These are phyloP conservation scores for Bimastos eiseni DNA, from an alignment of 2,888 invertebrate species.

Conservation along the genomic window DNA sequence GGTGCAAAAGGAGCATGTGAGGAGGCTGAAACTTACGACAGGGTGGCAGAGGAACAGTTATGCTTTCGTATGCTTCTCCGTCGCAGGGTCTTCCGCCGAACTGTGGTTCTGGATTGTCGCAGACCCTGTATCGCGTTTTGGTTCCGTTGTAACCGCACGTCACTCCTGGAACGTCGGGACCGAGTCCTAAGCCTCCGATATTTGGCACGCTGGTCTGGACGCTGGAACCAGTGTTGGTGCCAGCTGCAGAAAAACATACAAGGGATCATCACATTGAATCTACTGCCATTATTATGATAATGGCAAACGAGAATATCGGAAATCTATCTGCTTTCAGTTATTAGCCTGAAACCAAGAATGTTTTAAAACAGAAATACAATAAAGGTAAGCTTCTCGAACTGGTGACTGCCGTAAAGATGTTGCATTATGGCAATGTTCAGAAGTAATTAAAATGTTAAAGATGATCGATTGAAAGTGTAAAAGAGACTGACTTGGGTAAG, in stretches of 20 bases:
- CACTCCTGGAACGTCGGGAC: conserved; percentile 27
- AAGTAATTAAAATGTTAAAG: background rate
- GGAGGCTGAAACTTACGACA: conserved; percentile 47
- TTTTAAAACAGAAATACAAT: background rate
- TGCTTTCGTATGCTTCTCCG: conserved; percentile 50
- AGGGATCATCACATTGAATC: background rate
- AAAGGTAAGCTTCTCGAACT: no score
- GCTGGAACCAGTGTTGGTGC: background rate
- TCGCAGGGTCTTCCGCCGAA: conserved; percentile 55
- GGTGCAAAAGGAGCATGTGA: background rate
- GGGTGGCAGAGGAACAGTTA: conserved; percentile 48
- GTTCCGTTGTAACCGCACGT: conserved; percentile 56
- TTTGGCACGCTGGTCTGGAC: background rate
- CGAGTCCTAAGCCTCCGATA: conserved; percentile 9
- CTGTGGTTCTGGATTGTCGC: conserved; percentile 56
- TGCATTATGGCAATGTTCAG: background rate
- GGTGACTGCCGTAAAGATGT: no score
- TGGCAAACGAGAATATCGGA: background rate
- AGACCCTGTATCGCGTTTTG: conserved; percentile 50
- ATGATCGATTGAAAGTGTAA: background rate
- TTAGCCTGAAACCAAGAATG: background rate
- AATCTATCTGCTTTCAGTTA: no score
- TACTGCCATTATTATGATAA: background rate
- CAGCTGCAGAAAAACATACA: background rate
- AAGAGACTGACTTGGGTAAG: background rate